Percentiles rank a stretch among this genome's conserved stretches.
Conservation (phyloP, 1,140 invertebrate species). For the Lepidurus arcticus region DNA sequence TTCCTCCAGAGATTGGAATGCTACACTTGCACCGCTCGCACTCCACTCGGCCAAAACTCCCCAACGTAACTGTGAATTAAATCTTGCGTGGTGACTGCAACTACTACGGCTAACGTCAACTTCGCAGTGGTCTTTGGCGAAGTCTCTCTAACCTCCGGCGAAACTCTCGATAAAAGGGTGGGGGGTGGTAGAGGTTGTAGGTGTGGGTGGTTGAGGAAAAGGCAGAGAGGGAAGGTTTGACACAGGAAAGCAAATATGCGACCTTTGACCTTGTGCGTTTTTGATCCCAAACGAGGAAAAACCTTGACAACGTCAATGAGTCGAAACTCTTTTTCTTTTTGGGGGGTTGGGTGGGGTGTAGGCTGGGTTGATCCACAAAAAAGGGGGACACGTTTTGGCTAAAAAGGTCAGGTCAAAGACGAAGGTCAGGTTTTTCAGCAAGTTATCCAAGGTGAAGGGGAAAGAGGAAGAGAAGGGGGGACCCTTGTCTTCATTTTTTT, state of each 20-base stretch:
- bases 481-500: background rate
- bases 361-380: background rate
- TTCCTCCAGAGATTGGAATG: conserved; percentile 1
- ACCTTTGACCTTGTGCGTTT: background rate
- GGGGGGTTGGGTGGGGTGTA: too few species aligned
- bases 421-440: background rate
- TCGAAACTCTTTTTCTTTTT: background rate
- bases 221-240: background rate
- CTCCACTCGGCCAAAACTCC: conserved; percentile 1
- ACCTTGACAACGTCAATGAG: background rate
- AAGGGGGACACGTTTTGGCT: background rate
- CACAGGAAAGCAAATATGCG: background rate
- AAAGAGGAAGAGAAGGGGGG: background rate
- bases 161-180: too few species aligned
- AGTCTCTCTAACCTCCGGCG: too few species aligned
- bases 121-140: too few species aligned
- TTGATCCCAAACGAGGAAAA: background rate
- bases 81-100: background rate
- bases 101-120: background rate
- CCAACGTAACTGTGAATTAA: conserved; percentile 9
- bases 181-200: background rate
- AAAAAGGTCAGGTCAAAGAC: conserved; percentile 12
- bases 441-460: background rate
- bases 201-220: background rate
- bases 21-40: background rate